phyloP scores from a whole-genome alignment of 2,797 vertebrate genomes.

The Enteromius argenteus region DNA sequence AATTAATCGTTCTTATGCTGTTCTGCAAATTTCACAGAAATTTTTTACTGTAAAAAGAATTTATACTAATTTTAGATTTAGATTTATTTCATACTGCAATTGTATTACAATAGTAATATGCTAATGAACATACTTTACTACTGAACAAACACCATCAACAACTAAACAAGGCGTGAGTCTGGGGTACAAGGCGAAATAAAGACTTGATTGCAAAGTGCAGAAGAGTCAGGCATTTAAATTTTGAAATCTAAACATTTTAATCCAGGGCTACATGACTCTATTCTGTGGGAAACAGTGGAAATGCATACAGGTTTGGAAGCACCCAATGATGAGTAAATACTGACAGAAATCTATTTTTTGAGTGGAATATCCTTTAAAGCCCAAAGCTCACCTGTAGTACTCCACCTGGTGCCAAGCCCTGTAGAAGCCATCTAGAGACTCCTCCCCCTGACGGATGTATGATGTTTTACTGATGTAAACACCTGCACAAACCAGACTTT shows the following conservation, averaged over 20 bases:
- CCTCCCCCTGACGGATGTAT: slow-evolving; percentile 96
- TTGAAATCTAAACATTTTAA: not conserved
- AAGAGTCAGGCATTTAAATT: not conserved
- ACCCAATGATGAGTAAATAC: not conserved
- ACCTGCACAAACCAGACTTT: slow-evolving; percentile 73
- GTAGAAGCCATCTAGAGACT: slow-evolving; percentile 98
- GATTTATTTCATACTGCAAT: too few relatives aligned
- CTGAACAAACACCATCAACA: not conserved
- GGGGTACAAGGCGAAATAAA: not conserved
- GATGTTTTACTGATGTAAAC: slow-evolving; percentile 97
- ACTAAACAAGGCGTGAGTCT: not conserved
- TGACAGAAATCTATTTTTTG: not conserved
- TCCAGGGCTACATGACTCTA: not conserved
- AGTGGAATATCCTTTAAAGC: not conserved
- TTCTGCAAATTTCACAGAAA: too few relatives aligned
- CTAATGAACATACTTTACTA: not conserved
- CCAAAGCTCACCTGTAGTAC: slow-evolving; percentile 90
- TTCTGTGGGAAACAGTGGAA: not conserved
- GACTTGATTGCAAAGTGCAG: not conserved
- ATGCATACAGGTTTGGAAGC: not conserved
- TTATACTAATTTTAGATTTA: too few relatives aligned
- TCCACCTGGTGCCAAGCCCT: slow-evolving; percentile 98
- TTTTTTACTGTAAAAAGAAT: too few relatives aligned
- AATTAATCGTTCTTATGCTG: not conserved
- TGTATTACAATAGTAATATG: too few relatives aligned